Percentiles rank a stretch among this genome's conserved stretches.
Conservation (phyloP, 1,140 invertebrate species). For the Muscidifurax raptorellus region DNA sequence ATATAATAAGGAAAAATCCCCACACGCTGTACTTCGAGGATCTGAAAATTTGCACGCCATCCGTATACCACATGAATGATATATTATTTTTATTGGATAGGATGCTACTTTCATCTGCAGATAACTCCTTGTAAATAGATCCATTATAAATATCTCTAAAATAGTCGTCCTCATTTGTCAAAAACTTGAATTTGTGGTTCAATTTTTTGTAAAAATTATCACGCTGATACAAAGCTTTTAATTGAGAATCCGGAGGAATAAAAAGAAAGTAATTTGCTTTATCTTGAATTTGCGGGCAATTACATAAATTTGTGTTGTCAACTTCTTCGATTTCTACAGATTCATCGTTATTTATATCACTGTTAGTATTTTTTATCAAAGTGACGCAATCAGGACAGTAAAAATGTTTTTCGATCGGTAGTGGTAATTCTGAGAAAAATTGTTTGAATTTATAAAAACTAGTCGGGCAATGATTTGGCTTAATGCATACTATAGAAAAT, state of each 20-base stretch:
- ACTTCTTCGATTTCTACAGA: neutral
- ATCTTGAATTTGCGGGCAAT: neutral
- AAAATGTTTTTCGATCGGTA: neutral
- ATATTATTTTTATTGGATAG: neutral
- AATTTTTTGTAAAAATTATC: conserved; percentile 8
- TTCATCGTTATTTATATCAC: conserved; percentile 8
- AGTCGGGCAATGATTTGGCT: neutral
- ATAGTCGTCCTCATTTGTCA: neutral
- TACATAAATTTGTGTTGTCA: too few relatives aligned
- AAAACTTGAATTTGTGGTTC: neutral
- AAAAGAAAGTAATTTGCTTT: too few relatives aligned
- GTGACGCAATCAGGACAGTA: neutral
- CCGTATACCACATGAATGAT: conserved; percentile 31
- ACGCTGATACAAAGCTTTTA: neutral
- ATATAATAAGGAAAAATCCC: conserved; percentile 43
- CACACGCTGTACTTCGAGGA: conserved; percentile 47
- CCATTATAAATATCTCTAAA: conserved; percentile 9
- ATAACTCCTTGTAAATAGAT: conserved; percentile 10
- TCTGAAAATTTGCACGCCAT: conserved; percentile 38
- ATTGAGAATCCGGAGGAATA: too few relatives aligned
- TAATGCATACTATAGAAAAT: neutral
- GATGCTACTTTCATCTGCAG: neutral
- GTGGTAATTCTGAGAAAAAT: too few relatives aligned
- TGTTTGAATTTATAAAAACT: conserved; percentile 4
- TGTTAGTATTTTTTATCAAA: neutral